Conservation (phyloP, 1,140 invertebrate species). For the Drosophila sucinea region DNA sequence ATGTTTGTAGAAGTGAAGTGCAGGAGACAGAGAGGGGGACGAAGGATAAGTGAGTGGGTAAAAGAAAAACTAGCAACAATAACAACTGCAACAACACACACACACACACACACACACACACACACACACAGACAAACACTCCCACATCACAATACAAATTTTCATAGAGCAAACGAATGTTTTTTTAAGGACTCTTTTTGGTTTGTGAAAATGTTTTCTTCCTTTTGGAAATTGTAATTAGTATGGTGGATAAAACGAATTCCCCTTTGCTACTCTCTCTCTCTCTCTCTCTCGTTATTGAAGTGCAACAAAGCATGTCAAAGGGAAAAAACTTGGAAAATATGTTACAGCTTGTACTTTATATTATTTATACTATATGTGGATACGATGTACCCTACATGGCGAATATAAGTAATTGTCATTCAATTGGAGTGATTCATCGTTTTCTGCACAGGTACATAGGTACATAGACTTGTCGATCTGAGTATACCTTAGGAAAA, state of each 20-base stretch:
- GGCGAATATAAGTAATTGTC: no score
- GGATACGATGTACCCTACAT: no score
- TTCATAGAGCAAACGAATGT: conserved; percentile 9
- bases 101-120: not conserved
- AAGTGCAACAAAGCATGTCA: conserved; percentile 1
- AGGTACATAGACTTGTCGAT: no score
- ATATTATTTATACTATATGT: not conserved
- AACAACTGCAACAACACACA: not conserved
- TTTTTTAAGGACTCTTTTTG: not conserved
- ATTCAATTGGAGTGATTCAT: no score
- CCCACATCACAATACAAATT: conserved; percentile 4
- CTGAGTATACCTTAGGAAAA: no score
- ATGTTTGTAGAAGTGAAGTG: conserved; percentile 2
- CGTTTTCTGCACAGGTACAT: no score
- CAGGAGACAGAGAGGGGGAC: not conserved
- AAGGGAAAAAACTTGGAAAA: not conserved
- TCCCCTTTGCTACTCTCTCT: not conserved
- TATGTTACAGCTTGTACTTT: not conserved
- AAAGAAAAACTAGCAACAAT: conserved; percentile 3
- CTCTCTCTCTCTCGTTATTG: not conserved
- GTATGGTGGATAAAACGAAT: not conserved
- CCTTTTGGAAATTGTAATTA: conserved; percentile 4
- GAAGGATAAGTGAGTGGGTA: not conserved
- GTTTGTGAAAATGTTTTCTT: conserved; percentile 10
- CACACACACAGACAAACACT: not conserved